Evolutionary conservation across 2,888 invertebrate species (phyloP).

Genomic region (Cantharis nigra): DNA sequence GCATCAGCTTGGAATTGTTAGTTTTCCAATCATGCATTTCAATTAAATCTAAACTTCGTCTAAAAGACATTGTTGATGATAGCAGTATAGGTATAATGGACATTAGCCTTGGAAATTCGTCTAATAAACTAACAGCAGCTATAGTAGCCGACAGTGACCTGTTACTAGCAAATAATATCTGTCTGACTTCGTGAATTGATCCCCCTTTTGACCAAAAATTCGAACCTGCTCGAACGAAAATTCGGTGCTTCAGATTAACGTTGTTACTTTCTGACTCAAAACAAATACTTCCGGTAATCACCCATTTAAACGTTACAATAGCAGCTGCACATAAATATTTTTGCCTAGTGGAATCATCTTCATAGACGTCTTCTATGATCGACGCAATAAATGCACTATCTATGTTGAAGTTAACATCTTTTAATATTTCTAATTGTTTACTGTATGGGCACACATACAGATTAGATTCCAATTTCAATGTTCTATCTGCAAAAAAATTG

Average conservation of each 20-base stretch:
- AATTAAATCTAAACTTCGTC: background rate
- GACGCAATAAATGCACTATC: slow-evolving; percentile 14
- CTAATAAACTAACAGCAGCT: slow-evolving; percentile 1
- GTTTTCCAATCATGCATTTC: slow-evolving; percentile 12
- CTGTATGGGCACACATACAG: background rate
- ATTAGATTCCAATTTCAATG: background rate
- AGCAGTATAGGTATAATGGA: slow-evolving; percentile 4
- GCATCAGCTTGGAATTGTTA: slow-evolving; percentile 4
- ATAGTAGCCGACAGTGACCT: background rate
- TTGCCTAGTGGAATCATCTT: slow-evolving; percentile 11
- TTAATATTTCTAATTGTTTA: background rate
- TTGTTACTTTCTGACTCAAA: background rate
- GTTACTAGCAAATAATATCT: background rate
- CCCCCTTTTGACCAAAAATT: slow-evolving; percentile 24
- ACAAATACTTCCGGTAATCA: slow-evolving; percentile 5
- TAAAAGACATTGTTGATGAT: background rate
- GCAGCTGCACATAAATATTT: slow-evolving; percentile 20
- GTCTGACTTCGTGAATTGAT: slow-evolving; percentile 1
- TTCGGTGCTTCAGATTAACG: too few species aligned
- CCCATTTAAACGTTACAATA: slow-evolving; percentile 17
- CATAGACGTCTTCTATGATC: slow-evolving; percentile 16
- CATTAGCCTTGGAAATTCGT: background rate
- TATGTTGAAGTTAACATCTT: background rate
- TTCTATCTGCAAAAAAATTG: background rate
- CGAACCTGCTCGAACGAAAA: slow-evolving; percentile 16